phyloP scores from a whole-genome alignment of 2,113 vertebrate genomes.

The Atlantisia rogersi region DNA sequence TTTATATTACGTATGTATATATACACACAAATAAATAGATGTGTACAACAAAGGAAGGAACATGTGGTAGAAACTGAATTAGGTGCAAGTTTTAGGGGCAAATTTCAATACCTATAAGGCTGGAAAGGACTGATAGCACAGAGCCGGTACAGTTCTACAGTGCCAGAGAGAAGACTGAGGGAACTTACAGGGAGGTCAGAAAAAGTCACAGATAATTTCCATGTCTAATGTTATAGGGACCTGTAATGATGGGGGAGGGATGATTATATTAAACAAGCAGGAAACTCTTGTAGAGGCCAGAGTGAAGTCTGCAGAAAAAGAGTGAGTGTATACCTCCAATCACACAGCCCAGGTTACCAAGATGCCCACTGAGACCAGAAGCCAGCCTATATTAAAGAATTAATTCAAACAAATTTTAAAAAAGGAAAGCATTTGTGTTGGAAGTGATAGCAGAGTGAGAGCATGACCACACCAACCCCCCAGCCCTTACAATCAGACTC shows the following conservation, averaged over 20 bases:
- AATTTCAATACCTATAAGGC: not conserved
- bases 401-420: not conserved
- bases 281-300: not conserved
- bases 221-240: not conserved
- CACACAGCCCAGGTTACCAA: not conserved
- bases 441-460: not conserved
- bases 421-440: not conserved
- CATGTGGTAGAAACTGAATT: not conserved
- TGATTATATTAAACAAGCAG: not conserved
- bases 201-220: not conserved
- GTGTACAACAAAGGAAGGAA: not conserved
- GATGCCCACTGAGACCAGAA: not conserved
- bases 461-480: not conserved
- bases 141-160: not conserved
- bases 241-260: no score
- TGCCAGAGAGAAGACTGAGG: not conserved
- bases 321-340: not conserved
- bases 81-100: not conserved
- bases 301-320: not conserved
- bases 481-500: not conserved
- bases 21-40: not conserved
- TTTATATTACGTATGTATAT: not conserved
- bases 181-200: not conserved
- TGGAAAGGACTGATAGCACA: not conserved
- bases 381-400: not conserved